Evolutionary conservation across 2,113 vertebrate genomes (phyloP), one percentile per base, ranked within the genome.

Genomic region (Camelus dromedarius): DNA sequence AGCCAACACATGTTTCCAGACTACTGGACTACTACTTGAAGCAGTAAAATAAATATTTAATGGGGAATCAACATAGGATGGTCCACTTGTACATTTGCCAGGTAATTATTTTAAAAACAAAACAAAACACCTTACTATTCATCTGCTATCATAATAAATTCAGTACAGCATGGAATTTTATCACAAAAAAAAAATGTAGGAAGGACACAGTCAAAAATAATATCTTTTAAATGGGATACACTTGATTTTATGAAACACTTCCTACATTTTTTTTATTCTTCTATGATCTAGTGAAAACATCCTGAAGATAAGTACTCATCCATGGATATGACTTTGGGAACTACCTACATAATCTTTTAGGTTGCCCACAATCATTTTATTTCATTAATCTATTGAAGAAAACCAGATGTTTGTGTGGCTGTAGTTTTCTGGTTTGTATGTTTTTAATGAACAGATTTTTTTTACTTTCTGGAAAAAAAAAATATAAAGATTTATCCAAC

Each of bases 221-320:
- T 83, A 22, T 5, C 6, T 77, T 94, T 80, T 64, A 70, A 91
- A 73, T 64, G 2, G 15, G 77, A 79, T 89, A 80, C 89, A 54
- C 69, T 87, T 60, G 60, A 22, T 87, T 87, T 96, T 83, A 70
- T 73, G 15, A 77, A 92, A 83, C 94, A 52, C 12, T 83, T 26
- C 60, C 20, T 67, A 52, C 1, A 42, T 94, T 72, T n/a, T 90
- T 85, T 14, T 28, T 64, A 89, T 56, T 75, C 1, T 83, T 93
- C n/a, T 70, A 22, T 19, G 19, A 15, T 30, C 70, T 58, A 18
- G 26, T 58, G 58, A 88, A 93, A 79, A 60, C 2, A 70, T 54
- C 30, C 48, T 89, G 77, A 89, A 88, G 48, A 50, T 85, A 95
- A 85, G 20, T 77, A 79, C 5, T 67, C 10, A 82, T 10, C 50